These are phyloP conservation scores for Zaprionus vittiger DNA, from an alignment of 1,140 invertebrate species.

Conservation along the genomic window DNA sequence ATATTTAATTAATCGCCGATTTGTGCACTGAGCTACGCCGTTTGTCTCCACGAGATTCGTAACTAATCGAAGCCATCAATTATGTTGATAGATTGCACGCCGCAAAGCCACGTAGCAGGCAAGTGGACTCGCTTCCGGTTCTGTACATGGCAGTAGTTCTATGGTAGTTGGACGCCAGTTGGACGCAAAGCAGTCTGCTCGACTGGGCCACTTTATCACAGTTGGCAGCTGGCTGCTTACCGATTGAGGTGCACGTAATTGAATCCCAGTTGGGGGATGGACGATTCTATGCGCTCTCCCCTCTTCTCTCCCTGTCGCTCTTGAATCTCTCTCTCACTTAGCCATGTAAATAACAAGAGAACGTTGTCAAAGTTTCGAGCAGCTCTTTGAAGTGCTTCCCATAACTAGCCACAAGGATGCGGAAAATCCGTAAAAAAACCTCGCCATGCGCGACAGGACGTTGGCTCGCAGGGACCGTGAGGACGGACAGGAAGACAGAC, in stretches of 20 bases:
- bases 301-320: not conserved
- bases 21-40: conserved; percentile 73
- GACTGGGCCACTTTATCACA: conserved; percentile 65
- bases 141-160: not conserved
- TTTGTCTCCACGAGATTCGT: conserved; percentile 70
- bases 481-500: conserved; percentile 53
- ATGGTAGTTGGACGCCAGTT: not conserved
- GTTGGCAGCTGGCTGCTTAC: conserved; percentile 70
- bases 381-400: conserved; percentile 56
- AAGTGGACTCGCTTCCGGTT: conserved; percentile 24
- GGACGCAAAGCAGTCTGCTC: not conserved
- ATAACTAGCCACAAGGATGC: conserved; percentile 54
- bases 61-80: conserved; percentile 84
- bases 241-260: conserved; percentile 74
- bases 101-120: conserved; percentile 58
- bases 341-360: conserved; percentile 66
- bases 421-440: conserved; percentile 34
- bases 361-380: conserved; percentile 73
- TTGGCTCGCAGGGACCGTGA: conserved; percentile 4
- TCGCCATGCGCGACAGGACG: conserved; percentile 9
- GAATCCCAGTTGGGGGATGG: conserved; percentile 40
- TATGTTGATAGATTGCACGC: conserved; percentile 80
- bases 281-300: too few species aligned
- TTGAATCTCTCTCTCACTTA: conserved; percentile 22
- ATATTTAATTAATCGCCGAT: conserved; percentile 80